These are phyloP conservation scores for Rhizoglyphus robini DNA, from an alignment of 1,140 invertebrate genomes.

Conservation along the genomic window DNA sequence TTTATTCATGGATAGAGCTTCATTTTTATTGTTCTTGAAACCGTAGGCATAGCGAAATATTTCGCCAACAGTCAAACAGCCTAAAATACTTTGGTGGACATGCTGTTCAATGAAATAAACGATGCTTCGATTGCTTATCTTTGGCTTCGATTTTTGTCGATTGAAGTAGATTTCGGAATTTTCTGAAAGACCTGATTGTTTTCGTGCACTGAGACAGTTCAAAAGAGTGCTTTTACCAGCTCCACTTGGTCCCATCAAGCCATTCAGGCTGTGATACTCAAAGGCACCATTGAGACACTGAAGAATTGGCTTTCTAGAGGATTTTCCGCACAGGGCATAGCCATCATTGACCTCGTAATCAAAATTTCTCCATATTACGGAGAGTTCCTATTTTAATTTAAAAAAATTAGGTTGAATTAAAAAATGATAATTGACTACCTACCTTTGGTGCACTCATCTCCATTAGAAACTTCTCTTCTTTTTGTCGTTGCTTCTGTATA, in stretches of 20 bases:
- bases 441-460: no score
- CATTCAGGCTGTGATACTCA: not conserved
- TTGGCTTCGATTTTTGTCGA: not conserved
- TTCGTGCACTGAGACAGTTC: constrained; percentile 14
- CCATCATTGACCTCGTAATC: not conserved
- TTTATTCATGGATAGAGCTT: not conserved
- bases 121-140: not conserved
- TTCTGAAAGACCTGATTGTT: not conserved
- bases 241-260: constrained; percentile 28
- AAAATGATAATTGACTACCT: no score
- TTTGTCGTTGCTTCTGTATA: no score
- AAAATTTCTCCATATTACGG: constrained; percentile 6
- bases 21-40: not conserved
- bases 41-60: not conserved
- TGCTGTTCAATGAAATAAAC: not conserved
- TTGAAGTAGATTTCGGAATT: constrained; percentile 5
- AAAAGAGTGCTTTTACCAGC: constrained; percentile 28
- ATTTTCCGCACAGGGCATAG: not conserved
- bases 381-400: no score
- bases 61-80: not conserved
- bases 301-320: not conserved
- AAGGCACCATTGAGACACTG: not conserved
- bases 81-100: constrained; percentile 1
- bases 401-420: no score
- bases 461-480: no score